phyloP scores from a whole-genome alignment of 2,797 vertebrate genomes.

The Natrix natrix region DNA sequence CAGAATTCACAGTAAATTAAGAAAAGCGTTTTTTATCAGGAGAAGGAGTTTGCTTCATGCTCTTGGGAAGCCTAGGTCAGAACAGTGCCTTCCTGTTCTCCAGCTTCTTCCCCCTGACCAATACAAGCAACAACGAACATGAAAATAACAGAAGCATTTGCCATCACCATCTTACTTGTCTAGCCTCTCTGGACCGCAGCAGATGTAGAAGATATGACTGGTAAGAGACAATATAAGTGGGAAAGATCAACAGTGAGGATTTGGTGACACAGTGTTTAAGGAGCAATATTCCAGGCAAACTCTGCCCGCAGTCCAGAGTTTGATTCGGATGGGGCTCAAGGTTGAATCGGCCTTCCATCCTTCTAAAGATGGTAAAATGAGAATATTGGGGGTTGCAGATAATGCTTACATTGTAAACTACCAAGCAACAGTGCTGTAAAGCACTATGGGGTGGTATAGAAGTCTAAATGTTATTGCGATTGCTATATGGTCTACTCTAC shows the following conservation, averaged over 20 bases:
- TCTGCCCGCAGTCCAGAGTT: background rate
- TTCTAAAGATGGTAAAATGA: background rate
- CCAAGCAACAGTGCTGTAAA: background rate
- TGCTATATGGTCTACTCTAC: background rate
- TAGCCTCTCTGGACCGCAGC: background rate
- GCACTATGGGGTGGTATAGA: background rate
- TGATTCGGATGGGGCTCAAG: background rate
- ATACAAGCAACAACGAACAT: background rate
- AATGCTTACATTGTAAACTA: background rate
- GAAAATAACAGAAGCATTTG: background rate
- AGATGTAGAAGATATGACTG: background rate
- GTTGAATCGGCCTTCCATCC: background rate
- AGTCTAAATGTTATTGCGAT: background rate
- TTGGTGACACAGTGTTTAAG: background rate
- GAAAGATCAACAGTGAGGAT: background rate
- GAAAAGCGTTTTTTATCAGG: too few relatives aligned
- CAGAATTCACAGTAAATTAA: too few relatives aligned
- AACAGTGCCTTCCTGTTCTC: background rate
- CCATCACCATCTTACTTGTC: background rate
- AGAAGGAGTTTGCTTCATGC: too few relatives aligned
- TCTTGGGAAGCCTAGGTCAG: too few relatives aligned
- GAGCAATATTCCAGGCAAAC: background rate
- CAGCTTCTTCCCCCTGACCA: background rate
- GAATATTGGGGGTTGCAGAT: background rate
- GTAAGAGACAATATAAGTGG: background rate